Evolutionary conservation across 1,140 invertebrate species (phyloP).

Genomic region (Neotoxoptera formosana): DNA sequence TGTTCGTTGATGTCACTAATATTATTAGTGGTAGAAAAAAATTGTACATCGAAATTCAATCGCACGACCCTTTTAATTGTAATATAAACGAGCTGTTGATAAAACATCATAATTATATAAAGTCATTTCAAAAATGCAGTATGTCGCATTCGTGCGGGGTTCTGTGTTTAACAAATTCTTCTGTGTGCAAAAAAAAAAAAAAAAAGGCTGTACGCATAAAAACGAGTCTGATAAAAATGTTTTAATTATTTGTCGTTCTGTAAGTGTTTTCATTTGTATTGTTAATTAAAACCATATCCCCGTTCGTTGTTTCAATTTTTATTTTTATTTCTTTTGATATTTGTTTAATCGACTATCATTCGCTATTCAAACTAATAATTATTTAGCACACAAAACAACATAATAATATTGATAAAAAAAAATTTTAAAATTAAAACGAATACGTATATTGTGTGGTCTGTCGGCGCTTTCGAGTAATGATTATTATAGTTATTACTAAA

Average conservation of each 20-base stretch:
- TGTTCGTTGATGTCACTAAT: neutral
- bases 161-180: neutral
- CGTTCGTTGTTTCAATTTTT: neutral
- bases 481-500: neutral
- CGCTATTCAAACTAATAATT: neutral
- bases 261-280: neutral
- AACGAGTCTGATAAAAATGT: neutral
- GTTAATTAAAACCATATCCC: neutral
- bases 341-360: neutral
- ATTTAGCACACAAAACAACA: neutral
- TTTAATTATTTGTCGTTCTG: neutral
- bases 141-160: neutral
- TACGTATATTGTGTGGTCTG: neutral
- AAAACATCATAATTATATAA: neutral
- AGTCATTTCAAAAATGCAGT: neutral
- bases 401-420: neutral
- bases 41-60: neutral
- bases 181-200: neutral
- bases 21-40: conserved; percentile 3
- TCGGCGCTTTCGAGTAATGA: neutral
- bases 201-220: neutral
- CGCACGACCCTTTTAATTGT: neutral
- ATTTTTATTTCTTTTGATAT: neutral
- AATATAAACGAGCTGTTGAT: neutral
- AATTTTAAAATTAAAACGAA: neutral